Evolutionary conservation across 2,888 invertebrate species (phyloP).

Genomic region (Monopis laevigella): DNA sequence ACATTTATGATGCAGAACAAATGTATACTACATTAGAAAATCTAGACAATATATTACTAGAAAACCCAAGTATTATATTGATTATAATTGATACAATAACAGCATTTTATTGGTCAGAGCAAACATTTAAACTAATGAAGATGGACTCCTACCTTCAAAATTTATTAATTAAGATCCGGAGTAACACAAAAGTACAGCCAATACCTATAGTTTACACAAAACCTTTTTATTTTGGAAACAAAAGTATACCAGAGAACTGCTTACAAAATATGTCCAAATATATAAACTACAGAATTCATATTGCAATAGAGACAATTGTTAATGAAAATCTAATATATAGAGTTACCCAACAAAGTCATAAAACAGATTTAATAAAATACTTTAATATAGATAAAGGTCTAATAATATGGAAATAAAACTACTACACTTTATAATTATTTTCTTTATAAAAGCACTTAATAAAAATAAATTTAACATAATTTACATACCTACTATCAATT

Average conservation of each 20-base stretch:
- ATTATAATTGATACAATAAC: conserved; percentile 50
- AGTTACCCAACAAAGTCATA: conserved; percentile 3
- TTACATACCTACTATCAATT: not conserved
- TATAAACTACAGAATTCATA: conserved; percentile 1
- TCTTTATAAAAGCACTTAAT: too few species aligned
- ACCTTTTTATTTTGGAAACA: conserved; percentile 57
- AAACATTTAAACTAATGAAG: conserved; percentile 44
- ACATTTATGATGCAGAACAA: conserved; percentile 49
- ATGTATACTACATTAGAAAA: conserved; percentile 47
- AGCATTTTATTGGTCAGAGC: conserved; percentile 65
- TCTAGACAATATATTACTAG: conserved; percentile 43
- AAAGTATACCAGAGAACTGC: too few species aligned
- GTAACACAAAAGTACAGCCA: conserved; percentile 54
- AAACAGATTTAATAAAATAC: not conserved
- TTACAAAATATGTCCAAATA: not conserved
- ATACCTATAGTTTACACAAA: conserved; percentile 59
- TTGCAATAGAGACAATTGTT: not conserved
- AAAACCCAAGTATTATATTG: conserved; percentile 42
- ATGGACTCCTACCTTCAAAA: conserved; percentile 61
- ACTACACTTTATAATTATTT: too few species aligned
- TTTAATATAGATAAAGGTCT: not conserved
- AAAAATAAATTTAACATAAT: too few species aligned
- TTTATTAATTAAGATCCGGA: conserved; percentile 43
- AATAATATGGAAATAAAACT: not conserved
- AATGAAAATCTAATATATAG: not conserved